Base-by-base conservation (phyloP, 2,797 vertebrate species). In the Nasua narica region DNA sequence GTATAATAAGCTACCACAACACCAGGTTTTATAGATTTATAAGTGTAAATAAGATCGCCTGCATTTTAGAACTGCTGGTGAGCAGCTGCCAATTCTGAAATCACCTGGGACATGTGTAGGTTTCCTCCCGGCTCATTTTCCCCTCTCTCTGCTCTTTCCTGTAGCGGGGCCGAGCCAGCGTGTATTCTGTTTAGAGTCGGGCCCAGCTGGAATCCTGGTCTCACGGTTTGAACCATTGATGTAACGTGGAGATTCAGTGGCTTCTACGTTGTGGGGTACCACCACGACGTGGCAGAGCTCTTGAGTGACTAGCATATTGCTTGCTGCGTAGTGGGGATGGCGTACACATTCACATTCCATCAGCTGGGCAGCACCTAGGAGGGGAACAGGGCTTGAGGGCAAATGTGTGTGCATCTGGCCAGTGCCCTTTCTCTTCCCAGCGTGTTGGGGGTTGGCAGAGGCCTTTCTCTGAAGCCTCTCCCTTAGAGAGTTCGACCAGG, bases 1-100 rank as follows among this genome's bases (percentile, higher is more conserved):
- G 88, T 81, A 9, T 72, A 77, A 87, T 70, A 77, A 77, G 52
- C 35, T 82, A 15, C 72, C 29, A 32, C n/a, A 67, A 14, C 16
- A 32, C 50, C 60, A 13, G 83, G 27, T 81, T 93, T 90, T 90
- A 82, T 67, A 82, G 35, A 74, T 93, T 76, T 70, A 27, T 72
- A 87, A 87, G 67, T 85, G 11, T 85, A 65, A 91, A 48, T 89
- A 46, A 86, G 86, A 37, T 32, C 23, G 18, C 65, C 56, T 91
- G 35, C 40, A 8, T 89, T 76, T 84, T 82, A 54, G 67, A 81
- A 14, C 43, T 58, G 29, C 50, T 10, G 19, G 35, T 43, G 62
- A 89, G 52, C 37, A 72, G 74, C 43, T 82, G 16, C 40, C 16
- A 2, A 32, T 48, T 87, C 58, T 35, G 15, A 72, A 62, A n/a